phyloP scores from a whole-genome alignment of 2,888 invertebrate species.

The Caenorhabditis afra region DNA sequence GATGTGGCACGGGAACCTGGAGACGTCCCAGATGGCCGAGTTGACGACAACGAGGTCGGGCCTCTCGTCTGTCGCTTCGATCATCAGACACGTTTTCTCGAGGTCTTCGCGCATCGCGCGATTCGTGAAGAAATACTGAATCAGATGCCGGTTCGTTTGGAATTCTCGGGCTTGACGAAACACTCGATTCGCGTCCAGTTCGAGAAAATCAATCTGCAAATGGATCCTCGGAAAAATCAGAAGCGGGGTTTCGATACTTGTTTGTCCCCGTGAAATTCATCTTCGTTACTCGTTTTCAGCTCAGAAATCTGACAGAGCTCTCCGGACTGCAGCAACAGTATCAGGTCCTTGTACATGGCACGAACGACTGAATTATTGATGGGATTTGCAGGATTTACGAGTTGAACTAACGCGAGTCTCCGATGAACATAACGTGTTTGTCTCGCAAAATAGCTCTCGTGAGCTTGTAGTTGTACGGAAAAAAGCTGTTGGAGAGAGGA shows the following conservation, averaged over 20 bases:
- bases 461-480: conserved; percentile 30
- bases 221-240: background rate
- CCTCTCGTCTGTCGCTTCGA: conserved; percentile 52
- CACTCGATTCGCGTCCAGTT: conserved; percentile 61
- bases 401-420: conserved; percentile 65
- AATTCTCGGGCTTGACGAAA: conserved; percentile 69
- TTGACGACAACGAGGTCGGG: conserved; percentile 68
- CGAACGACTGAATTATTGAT: conserved; percentile 64
- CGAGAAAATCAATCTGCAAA: conserved; percentile 59
- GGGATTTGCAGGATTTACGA: background rate
- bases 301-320: conserved; percentile 24
- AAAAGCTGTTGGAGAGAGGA: background rate
- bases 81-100: conserved; percentile 52
- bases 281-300: conserved; percentile 42
- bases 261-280: conserved; percentile 49
- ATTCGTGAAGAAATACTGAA: conserved; percentile 68
- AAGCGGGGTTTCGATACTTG: conserved; percentile 54
- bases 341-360: conserved; percentile 68
- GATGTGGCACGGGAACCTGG: conserved; percentile 42
- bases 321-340: conserved; percentile 41
- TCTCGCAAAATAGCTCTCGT: conserved; percentile 29
- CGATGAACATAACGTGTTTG: conserved; percentile 64
- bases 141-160: conserved; percentile 52
- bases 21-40: conserved; percentile 70
- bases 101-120: conserved; percentile 67